A percentile compares a stretch with the other conserved stretches of the same genome.
These are phyloP conservation scores for Mesorhabditis sp. DNA, from an alignment of 2,888 invertebrate genomes.

Conservation along the genomic window DNA sequence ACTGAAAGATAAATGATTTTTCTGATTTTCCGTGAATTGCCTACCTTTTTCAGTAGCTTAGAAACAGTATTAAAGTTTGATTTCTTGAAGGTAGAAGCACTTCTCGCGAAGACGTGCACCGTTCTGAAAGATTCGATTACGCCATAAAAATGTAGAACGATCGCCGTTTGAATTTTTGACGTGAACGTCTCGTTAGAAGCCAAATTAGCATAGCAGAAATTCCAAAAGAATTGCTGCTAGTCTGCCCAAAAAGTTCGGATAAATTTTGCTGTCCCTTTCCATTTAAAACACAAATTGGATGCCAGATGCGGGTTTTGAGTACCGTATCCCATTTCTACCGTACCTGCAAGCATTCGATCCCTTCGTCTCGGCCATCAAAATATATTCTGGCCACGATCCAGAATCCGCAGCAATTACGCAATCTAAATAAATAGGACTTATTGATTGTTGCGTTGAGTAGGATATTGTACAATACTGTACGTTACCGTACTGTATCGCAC, in stretches of 20 bases:
- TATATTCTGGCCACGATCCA: slow-evolving; percentile 31
- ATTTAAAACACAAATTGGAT: background rate
- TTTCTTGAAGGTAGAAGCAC: slow-evolving; percentile 45
- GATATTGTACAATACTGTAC: too few relatives aligned
- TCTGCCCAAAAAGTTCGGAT: too few relatives aligned
- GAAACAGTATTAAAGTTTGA: slow-evolving; percentile 48
- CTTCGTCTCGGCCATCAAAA: slow-evolving; percentile 44
- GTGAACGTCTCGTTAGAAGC: too few relatives aligned
- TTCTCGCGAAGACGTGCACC: slow-evolving; percentile 44
- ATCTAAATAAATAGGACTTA: slow-evolving; percentile 23
- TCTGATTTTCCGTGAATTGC: too few relatives aligned
- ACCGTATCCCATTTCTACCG: slow-evolving; percentile 7
- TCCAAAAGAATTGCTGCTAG: too few relatives aligned
- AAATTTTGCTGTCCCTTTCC: background rate
- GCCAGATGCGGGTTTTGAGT: background rate
- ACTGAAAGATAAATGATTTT: background rate
- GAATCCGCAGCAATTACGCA: slow-evolving; percentile 48
- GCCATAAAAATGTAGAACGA: too few relatives aligned
- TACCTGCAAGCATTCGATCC: slow-evolving; percentile 38
- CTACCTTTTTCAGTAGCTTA: slow-evolving; percentile 43
- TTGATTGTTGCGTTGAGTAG: background rate
- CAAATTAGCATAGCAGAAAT: too few relatives aligned
- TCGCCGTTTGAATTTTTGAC: too few relatives aligned
- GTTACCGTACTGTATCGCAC: too few relatives aligned
- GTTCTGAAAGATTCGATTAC: slow-evolving; percentile 18